Evolutionary conservation across 2,888 invertebrate genomes (phyloP).

Genomic region (Dynastes grantii): DNA sequence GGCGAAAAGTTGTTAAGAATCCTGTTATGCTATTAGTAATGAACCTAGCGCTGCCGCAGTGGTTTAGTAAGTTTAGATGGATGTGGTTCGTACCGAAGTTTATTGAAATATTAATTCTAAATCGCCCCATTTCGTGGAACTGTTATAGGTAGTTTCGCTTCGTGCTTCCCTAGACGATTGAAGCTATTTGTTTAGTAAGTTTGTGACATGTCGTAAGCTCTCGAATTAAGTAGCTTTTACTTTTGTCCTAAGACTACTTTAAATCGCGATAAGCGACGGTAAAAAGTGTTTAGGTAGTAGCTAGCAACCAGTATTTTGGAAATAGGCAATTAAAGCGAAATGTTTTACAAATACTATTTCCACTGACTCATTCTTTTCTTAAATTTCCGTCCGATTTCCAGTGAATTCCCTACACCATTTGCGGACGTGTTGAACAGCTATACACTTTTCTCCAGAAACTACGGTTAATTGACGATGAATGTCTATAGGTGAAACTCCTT

Average conservation of each 20-base stretch:
- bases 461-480: too few species aligned
- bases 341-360: too few species aligned
- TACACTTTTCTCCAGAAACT: too few species aligned
- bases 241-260: background rate
- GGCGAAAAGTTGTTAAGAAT: conserved; percentile 32
- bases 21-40: conserved; percentile 7
- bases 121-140: background rate
- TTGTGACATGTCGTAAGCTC: background rate
- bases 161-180: background rate
- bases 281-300: too few species aligned
- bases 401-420: too few species aligned
- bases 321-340: too few species aligned
- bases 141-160: background rate
- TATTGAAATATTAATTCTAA: background rate
- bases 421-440: too few species aligned
- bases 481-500: too few species aligned
- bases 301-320: too few species aligned
- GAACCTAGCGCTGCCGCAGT: background rate
- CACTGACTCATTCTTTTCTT: too few species aligned
- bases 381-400: too few species aligned
- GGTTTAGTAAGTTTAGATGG: background rate
- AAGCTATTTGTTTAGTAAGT: background rate
- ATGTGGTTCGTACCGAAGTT: background rate
- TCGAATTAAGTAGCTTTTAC: background rate
- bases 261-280: too few species aligned